Evolutionary conservation across 2,113 vertebrate genomes (phyloP).

Genomic region (Lepisosteus osseus): DNA sequence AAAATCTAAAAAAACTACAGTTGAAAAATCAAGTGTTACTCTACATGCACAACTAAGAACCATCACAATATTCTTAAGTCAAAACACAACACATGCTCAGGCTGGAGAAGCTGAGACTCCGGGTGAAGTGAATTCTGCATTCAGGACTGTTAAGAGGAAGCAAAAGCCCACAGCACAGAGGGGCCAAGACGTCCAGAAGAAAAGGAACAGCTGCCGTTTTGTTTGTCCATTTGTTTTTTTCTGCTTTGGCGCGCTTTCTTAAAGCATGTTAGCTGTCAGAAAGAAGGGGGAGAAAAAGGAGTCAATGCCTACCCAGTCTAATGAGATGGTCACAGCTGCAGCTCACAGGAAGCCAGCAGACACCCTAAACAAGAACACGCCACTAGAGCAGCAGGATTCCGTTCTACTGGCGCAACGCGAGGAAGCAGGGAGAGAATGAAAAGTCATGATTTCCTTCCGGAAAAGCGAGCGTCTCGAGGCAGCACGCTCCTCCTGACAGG

Average conservation of each 20-base stretch:
- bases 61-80: too few relatives aligned
- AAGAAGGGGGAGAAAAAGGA: not conserved
- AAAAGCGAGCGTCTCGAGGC: conserved; percentile 3
- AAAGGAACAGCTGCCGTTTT: not conserved
- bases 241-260: not conserved
- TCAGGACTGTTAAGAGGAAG: not conserved
- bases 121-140: too few relatives aligned
- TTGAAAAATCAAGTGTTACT: too few relatives aligned
- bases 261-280: not conserved
- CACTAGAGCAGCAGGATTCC: conserved; percentile 29
- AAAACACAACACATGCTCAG: too few relatives aligned
- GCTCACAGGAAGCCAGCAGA: not conserved
- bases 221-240: too few relatives aligned
- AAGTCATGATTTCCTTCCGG: not conserved
- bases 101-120: too few relatives aligned
- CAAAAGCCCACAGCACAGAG: not conserved
- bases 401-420: conserved; percentile 8
- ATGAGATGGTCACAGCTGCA: not conserved
- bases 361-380: conserved; percentile 24
- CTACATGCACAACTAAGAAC: too few relatives aligned
- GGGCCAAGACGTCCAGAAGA: not conserved
- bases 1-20: too few relatives aligned
- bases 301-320: not conserved
- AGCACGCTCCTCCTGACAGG: conserved; percentile 11
- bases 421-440: not conserved